Evolutionary conservation across 2,888 invertebrate species (phyloP), one percentile per base, ranked within the genome.

Genomic region (Andrena haemorrhoa): DNA sequence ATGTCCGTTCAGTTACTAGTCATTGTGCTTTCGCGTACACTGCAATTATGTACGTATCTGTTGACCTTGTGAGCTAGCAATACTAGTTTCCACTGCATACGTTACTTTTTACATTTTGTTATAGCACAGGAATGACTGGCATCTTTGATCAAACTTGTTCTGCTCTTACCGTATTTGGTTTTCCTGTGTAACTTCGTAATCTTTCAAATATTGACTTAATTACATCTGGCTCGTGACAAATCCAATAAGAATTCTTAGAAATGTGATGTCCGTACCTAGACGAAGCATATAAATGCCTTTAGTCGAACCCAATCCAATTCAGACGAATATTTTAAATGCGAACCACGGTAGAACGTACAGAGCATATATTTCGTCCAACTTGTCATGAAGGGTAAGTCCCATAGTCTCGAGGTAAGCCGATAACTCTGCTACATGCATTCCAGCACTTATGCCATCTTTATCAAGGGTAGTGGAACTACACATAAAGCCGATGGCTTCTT

Each of bases 401-500:
- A 96, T 94, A 23, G 94, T 92, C 90, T 96, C 95, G 5, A 99
- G 94, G 92, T 96, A 96, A 0, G 96, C 95, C 3, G 96, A 95
- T 95, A 98, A 94, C 90, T 98, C 97, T 6, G 97, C 97, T 73
- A 97, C 94, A 70, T 97, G 96, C 20, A 97, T 96, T 0, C 98
- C 98, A 0, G 99, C 99, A 49, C 97, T 97, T 1, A 99, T 96
- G 0, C 99, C 99, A 94, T 99, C 99, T 93, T 99, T 99, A 93
- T 99, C 99, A 3, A 98, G 95, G 4, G 99, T 98, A 5, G 95
- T 94, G 2, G 96, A 95, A n/a, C 97, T 97, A 92, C 98, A 97
- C 99, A 99, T 99, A 93, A 98, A 99, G 0, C 99, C 99, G 92
- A 99, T 99, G 0, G 99, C 99, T 94, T 99, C 99, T 93, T 99